A percentile compares a stretch with the other conserved stretches of the same genome.
These are phyloP conservation scores for Platycnemis pennipes DNA, from an alignment of 2,888 invertebrate species.

Conservation along the genomic window DNA sequence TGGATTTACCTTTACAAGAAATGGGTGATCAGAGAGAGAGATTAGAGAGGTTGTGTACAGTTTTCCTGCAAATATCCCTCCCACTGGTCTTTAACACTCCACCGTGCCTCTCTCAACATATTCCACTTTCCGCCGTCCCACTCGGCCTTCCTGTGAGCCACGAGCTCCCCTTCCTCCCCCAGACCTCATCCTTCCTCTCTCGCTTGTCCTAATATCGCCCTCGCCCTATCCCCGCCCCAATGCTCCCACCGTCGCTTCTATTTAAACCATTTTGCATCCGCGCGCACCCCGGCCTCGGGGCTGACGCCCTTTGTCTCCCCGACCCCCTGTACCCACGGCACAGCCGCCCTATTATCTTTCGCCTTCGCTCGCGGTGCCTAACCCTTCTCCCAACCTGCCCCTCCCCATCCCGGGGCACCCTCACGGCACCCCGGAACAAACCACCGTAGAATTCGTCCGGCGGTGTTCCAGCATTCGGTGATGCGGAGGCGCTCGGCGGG, in stretches of 20 bases:
- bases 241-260: not conserved
- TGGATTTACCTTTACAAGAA: too few relatives aligned
- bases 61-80: not conserved
- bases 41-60: too few relatives aligned
- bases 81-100: not conserved
- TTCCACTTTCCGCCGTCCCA: not conserved
- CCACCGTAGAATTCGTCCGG: conserved; percentile 3
- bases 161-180: not conserved
- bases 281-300: not conserved
- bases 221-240: not conserved
- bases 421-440: not conserved
- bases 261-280: conserved; percentile 8
- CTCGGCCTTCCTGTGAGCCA: too few relatives aligned
- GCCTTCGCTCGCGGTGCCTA: not conserved
- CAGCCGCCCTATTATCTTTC: not conserved
- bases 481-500: not conserved
- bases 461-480: conserved; percentile 23
- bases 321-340: not conserved
- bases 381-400: not conserved
- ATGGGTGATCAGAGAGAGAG: too few relatives aligned
- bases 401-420: not conserved
- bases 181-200: not conserved
- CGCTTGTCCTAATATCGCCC: not conserved
- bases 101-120: not conserved
- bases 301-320: not conserved